Base-by-base conservation (phyloP, 2,888 invertebrate genomes). In the Leuctra nigra region DNA sequence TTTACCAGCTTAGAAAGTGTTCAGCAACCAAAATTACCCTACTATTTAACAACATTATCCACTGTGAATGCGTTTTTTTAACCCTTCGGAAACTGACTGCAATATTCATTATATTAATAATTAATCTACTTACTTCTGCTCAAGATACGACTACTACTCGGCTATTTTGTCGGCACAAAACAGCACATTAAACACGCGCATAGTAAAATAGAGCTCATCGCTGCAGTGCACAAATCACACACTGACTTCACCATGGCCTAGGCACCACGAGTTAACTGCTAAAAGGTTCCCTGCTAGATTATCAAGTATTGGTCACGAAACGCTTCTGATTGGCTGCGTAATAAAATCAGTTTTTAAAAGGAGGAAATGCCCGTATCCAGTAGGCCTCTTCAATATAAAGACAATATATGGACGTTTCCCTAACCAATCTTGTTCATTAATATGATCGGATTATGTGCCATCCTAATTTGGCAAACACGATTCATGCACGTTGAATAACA, bases 151-250 rank as follows among this genome's bases (percentile, higher is more conserved):
- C n/a, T n/a, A 50, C 50, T 41, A 35, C 55, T 48, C 41, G 44
- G 55, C 25, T 41, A 54, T 54, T 35, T 44, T 35, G 46, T 46
- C 39, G 39, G 48, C 58, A 58, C 54, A 58, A 58, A 58, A 58
- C 54, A 58, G 50, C 58, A 58, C 50, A 57, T 54, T n/a, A 55
- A 62, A 62, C 61, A 61, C 61, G 59, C 61, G 57, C 59, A 61
- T 63, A 63, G 60, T 63, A 63, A 63, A 63, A 63, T 62, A 62
- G 61, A 62, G 61, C 61, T 58, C 61, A 61, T 60, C 59, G 56
- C 61, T 61, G 59, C 61, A 57, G 61, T 63, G 63, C 61, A 56
- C 61, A 58, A 55, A 60, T 62, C 61, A 58, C 56, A 60, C 57
- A 60, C 61, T 59, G 59, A 56, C 54, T 29, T 59, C 57, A 63